Evolutionary conservation across 2,888 invertebrate genomes (phyloP), one percentile per base, ranked within the genome.

Genomic region (Tridacna gigas): DNA sequence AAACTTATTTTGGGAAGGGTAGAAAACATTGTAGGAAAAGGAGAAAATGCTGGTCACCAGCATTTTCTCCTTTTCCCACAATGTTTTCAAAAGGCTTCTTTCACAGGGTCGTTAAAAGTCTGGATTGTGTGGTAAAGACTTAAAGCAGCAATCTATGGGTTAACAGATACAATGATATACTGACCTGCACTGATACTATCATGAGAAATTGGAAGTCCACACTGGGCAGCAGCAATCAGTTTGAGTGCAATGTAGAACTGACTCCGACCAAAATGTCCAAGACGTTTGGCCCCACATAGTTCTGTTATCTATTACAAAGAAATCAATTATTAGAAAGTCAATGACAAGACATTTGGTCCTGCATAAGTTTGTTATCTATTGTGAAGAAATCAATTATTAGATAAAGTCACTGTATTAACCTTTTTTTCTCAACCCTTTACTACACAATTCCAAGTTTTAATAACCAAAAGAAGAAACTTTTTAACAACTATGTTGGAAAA

Each of bases 241-340:
- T 95, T 95, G 75, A 95, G 91, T n/a, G 95, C 95, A 83, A 95
- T 93, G 86, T 95, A 95, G 89, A 95, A 95, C 91, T 95, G 95
- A 89, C 94, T 94, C 18, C 95, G 90, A n/a, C 95, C 95, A 92
- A 95, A 95, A 85, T 95, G 94, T 37, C 95, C 95, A 15, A 95
- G 86, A 74, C 95, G 86, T 83, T 94, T 94, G 18, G 95, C 95
- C 56, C 95, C 95, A 92, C 95, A 95, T 48, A 95, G 83, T 78
- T 95, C 95, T 77, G 93, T 92, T 56, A 95, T 94, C 95, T 95
- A 90, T 66, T 91, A 89, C 79, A 65, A 75, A 84, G 26, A 63
- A 60, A 7, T 37, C 37, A 37, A 37, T 37, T 7, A 37, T 37
- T 37, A 37, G 7, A 37, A 37, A 37, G 37, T 4, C 7, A 37